Evolutionary conservation across 2,113 vertebrate species (phyloP), one percentile per base, ranked within the genome.

Genomic region (Eonycteris spelaea): DNA sequence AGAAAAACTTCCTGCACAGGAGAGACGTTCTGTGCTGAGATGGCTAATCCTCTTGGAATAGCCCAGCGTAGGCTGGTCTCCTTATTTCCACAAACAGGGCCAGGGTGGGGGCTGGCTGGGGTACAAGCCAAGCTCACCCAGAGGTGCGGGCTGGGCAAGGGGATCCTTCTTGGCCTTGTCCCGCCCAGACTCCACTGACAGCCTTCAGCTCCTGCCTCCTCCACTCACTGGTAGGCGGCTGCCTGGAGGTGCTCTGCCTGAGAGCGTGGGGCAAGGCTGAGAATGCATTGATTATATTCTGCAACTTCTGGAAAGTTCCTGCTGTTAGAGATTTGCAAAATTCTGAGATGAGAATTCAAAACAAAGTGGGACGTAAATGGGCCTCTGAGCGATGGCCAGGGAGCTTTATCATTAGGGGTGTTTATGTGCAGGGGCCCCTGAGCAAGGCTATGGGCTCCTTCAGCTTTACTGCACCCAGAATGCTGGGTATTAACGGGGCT

Each of bases 371-470:
- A 96, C 92, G 86, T 97, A 83, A 95, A 84, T 79, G 86, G 86
- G 79, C 40, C 88, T 92, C 45, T 12, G 86, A 79, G 74, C 5
- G 5, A 63, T 67, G 75, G 89, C 3, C 19, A 35, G 48, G 73
- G 77, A 84, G 95, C 55, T 86, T 91, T 87, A 67, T 85, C 94
- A 21, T 12, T 51, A 92, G 74, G 82, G 92, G 96, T 97, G 96
- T 97, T 97, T 97, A 95, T 97, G 97, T 80, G 86, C 93, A n/a
- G 45, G 83, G 88, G 21, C 22, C 40, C 85, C 80, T 13, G 48
- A 94, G 68, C 53, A n/a, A 71, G 59, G 91, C 26, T 1, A 1
- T 33, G 43, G 90, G 28, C 40, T 43, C 68, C 86, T 94, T 96
- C 94, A 92, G 92, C 86, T 98, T 94, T 97, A 79, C 48, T 86